phyloP scores from a whole-genome alignment of 2,113 vertebrate genomes.

The Neolamprologus hecqui region DNA sequence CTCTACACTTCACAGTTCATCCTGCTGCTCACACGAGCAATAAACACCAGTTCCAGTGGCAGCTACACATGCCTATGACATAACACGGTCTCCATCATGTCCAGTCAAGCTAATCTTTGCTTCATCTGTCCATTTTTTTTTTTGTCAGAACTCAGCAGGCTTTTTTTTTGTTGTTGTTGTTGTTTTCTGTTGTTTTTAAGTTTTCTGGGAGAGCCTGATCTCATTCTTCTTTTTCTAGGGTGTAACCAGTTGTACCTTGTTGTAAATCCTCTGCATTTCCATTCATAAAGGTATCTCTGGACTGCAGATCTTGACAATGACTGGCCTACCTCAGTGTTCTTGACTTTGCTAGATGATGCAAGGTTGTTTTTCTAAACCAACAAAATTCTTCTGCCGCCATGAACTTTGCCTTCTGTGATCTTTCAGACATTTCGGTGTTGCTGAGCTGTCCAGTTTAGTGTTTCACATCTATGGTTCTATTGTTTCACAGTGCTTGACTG shows the following conservation, averaged over 20 bases:
- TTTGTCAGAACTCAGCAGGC: not conserved
- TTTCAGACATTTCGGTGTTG: not conserved
- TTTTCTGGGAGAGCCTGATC: not conserved
- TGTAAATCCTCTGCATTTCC: not conserved
- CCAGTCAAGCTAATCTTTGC: not conserved
- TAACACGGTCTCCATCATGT: not conserved
- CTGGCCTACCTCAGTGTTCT: not conserved
- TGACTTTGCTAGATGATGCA: not conserved
- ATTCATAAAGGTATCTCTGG: not conserved
- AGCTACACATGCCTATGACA: not conserved
- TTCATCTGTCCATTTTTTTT: not conserved
- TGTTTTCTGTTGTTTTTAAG: not conserved
- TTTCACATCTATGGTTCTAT: not conserved
- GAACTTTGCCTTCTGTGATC: not conserved
- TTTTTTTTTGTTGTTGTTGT: not conserved
- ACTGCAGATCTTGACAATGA: not conserved
- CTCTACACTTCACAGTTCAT: not conserved
- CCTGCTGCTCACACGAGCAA: not conserved
- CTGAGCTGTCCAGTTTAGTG: not conserved
- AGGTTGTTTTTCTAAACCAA: not conserved
- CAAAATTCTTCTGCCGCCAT: not conserved
- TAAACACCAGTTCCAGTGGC: not conserved
- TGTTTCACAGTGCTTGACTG: not conserved
- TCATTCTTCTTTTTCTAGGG: not conserved
- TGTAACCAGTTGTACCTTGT: not conserved